A percentile compares a stretch with the other conserved stretches of the same genome.
phyloP scores from a whole-genome alignment of 2,888 invertebrate species.

The Odontomyia ornata region DNA sequence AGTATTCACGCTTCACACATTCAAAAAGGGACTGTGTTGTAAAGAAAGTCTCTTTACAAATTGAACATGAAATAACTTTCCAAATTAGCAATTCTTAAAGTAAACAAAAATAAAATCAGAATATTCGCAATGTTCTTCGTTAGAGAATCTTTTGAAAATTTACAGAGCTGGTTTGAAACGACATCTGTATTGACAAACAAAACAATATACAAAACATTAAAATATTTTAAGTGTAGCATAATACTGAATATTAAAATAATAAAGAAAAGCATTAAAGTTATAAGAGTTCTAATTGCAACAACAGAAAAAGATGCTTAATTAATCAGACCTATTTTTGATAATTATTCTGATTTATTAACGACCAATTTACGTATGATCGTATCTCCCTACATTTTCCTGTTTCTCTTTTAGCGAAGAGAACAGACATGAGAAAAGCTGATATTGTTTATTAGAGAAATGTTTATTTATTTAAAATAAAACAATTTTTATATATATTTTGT shows the following conservation, averaged over 20 bases:
- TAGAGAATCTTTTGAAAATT: not conserved
- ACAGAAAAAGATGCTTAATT: constrained; percentile 45
- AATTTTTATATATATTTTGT: constrained; percentile 37
- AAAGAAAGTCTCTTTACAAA: too few relatives aligned
- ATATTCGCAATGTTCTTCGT: not conserved
- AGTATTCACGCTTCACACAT: too few relatives aligned
- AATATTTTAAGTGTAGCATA: constrained; percentile 43
- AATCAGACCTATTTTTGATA: constrained; percentile 48
- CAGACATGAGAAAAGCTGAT: constrained; percentile 11
- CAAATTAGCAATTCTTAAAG: too few relatives aligned
- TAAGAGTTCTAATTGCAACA: constrained; percentile 40
- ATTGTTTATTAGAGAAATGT: constrained; percentile 28
- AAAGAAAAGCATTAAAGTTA: not conserved
- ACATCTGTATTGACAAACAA: constrained; percentile 25
- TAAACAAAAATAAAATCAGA: not conserved
- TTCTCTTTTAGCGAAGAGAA: constrained; percentile 36
- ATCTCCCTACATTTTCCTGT: constrained; percentile 28
- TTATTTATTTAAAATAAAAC: constrained; percentile 42
- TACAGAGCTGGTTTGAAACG: constrained; percentile 28
- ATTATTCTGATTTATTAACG: constrained; percentile 48
- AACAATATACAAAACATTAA: constrained; percentile 27
- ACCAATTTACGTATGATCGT: constrained; percentile 40
- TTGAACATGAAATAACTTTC: too few relatives aligned
- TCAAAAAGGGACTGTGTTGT: too few relatives aligned
- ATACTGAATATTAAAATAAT: not conserved